Evolutionary conservation across 2,113 vertebrate genomes (phyloP), one percentile per base, ranked within the genome.

Genomic region (Oxyura jamaicensis): DNA sequence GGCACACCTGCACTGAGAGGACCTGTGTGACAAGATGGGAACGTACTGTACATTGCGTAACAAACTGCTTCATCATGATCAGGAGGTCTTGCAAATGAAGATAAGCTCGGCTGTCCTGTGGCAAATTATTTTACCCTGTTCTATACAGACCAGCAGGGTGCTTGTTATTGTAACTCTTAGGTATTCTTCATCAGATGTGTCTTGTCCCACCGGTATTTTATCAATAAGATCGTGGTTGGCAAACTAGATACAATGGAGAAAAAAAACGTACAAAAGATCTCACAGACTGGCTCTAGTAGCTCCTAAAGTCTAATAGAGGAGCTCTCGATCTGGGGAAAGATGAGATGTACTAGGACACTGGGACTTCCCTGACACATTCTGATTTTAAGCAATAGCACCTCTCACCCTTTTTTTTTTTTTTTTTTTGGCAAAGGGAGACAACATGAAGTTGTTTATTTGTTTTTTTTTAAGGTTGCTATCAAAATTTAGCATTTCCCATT

Each of bases 71-170:
- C 73, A 6, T 6, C 6, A 2, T 5, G 11, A 91, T 74, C 59
- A 59, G 33, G 39, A 66, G 29, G 33, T 68, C 68, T 69, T 58
- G 28, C 52, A 89, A 72, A 69, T 29, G 17, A 52, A 83, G 68
- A 69, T 84, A 75, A 86, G 46, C 83, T 62, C 31, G 3, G 10
- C 90, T 94, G 66, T 73, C 83, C 93, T 66, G 71, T 74, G 39
- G 72, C 58, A 39, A 68, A 29, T 65, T 68, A 72, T 56, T 93
- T 58, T 58, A 56, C 0, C 1, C 36, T 46, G 28, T 52, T 68
- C 41, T 79, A 1, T 50, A 68, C 56, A 41, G 33, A 58, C 26
- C 15, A 58, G 72, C 39, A 82, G 35, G 48, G 69, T 81, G 46
- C 26, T 78, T 91, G 46, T 17, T 19, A 21, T 36, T 59, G 14